phyloP scores from a whole-genome alignment of 2,113 vertebrate genomes.

The Blennius ocellaris region DNA sequence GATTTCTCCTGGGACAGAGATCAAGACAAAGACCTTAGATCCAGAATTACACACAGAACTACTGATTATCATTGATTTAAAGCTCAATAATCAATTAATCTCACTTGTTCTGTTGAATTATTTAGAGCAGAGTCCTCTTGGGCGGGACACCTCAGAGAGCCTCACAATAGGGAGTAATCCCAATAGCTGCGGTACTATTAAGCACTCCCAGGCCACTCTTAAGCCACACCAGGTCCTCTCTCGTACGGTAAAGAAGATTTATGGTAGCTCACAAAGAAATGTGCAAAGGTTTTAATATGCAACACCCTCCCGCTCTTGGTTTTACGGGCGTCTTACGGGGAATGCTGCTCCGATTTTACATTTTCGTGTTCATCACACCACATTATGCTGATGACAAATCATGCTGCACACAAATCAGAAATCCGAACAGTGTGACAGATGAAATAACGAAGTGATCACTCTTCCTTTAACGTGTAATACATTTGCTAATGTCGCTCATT shows the following conservation, averaged over 20 bases:
- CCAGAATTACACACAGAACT: conserved; percentile 59
- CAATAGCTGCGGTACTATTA: conserved; percentile 36
- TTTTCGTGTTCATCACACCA: conserved; percentile 56
- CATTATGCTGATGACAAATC: conserved; percentile 38
- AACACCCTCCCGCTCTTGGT: conserved; percentile 40
- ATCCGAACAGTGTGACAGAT: conserved; percentile 41
- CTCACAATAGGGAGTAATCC: conserved; percentile 57
- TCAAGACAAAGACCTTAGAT: conserved; percentile 55
- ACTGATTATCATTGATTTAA: conserved; percentile 72
- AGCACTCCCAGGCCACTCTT: conserved; percentile 39
- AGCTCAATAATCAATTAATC: conserved; percentile 75
- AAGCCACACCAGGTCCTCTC: conserved; percentile 32
- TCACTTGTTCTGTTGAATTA: conserved; percentile 52
- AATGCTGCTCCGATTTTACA: conserved; percentile 41
- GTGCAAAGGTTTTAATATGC: conserved; percentile 52
- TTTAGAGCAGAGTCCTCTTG: conserved; percentile 30
- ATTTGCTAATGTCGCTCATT: conserved; percentile 36
- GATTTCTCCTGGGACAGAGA: conserved; percentile 61
- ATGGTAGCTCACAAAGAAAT: conserved; percentile 45
- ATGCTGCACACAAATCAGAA: conserved; percentile 49
- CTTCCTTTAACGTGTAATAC: conserved; percentile 31
- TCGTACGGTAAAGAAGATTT: conserved; percentile 66
- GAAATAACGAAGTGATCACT: conserved; percentile 58
- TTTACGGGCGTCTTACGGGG: conserved; percentile 51
- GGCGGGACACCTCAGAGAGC: background rate